A percentile compares a stretch with the other conserved stretches of the same genome.
These are phyloP conservation scores for Aleiodes testaceus DNA, from an alignment of 2,888 invertebrate genomes.

Conservation along the genomic window DNA sequence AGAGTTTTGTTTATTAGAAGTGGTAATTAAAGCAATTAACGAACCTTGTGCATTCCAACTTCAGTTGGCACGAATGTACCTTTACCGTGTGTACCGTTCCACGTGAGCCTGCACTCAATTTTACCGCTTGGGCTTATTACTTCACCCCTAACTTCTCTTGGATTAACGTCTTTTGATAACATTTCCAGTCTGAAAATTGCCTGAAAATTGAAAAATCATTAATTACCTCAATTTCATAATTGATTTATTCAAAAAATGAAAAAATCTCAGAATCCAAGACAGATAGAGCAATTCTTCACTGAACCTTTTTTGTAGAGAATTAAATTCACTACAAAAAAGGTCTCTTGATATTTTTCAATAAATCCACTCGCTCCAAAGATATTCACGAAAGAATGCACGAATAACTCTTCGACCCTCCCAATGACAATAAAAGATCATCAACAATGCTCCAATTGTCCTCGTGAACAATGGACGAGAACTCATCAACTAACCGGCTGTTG, in stretches of 20 bases:
- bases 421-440: conserved; percentile 5
- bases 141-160: conserved; percentile 83
- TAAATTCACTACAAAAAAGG: too few relatives aligned
- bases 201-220: conserved; percentile 71
- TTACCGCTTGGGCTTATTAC: conserved; percentile 86
- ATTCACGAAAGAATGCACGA: too few relatives aligned
- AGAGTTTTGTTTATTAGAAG: background rate
- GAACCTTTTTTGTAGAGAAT: too few relatives aligned
- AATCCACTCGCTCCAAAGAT: too few relatives aligned
- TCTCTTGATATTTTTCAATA: too few relatives aligned
- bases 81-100: conserved; percentile 76
- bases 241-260: too few relatives aligned
- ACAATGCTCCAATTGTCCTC: background rate
- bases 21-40: conserved; percentile 40
- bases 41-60: conserved; percentile 92
- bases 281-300: too few relatives aligned
- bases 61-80: conserved; percentile 91
- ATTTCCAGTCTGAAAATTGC: conserved; percentile 86
- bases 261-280: too few relatives aligned
- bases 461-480: conserved; percentile 49
- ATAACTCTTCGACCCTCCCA: too few relatives aligned
- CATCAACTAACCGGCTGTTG: conserved; percentile 83
- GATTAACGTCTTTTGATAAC: conserved; percentile 81
- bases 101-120: conserved; percentile 73
- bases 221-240: too few relatives aligned